Evolutionary conservation across 2,797 vertebrate species (phyloP).

Genomic region (Eutrigla gurnardus): DNA sequence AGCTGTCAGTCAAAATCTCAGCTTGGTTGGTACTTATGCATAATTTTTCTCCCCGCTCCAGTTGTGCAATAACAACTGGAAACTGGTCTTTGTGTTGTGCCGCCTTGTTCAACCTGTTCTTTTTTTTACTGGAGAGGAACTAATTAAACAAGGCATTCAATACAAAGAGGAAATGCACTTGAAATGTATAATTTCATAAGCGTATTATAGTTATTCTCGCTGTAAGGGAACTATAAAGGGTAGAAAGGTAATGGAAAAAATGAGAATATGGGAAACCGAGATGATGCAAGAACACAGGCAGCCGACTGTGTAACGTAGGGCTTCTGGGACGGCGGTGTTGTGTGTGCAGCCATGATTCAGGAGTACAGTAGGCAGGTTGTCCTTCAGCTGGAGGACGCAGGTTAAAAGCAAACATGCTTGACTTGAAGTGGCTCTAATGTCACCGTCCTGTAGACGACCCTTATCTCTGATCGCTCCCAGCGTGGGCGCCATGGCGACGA

Average conservation of each 20-base stretch:
- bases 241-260: background rate
- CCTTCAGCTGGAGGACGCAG: conserved; percentile 26
- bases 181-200: background rate
- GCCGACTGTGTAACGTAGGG: conserved; percentile 7
- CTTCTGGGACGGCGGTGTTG: background rate
- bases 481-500: background rate
- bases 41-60: conserved; percentile 50
- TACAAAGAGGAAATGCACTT: conserved; percentile 13
- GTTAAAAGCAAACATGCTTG: conserved; percentile 26
- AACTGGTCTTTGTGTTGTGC: conserved; percentile 49
- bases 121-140: conserved; percentile 21
- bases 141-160: conserved; percentile 28
- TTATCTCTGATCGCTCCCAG: conserved; percentile 26
- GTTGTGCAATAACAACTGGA: conserved; percentile 49
- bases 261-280: background rate
- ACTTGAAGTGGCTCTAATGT: conserved; percentile 21
- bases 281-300: background rate
- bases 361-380: conserved; percentile 17
- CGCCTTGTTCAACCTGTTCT: conserved; percentile 39
- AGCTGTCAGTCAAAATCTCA: conserved; percentile 72
- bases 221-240: background rate
- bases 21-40: conserved; percentile 58
- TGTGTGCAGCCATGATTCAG: conserved; percentile 12
- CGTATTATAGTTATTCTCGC: background rate
- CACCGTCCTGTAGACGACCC: conserved; percentile 12